Base-by-base conservation (phyloP, 2,888 invertebrate species). In the Myopa tessellatipennis region DNA sequence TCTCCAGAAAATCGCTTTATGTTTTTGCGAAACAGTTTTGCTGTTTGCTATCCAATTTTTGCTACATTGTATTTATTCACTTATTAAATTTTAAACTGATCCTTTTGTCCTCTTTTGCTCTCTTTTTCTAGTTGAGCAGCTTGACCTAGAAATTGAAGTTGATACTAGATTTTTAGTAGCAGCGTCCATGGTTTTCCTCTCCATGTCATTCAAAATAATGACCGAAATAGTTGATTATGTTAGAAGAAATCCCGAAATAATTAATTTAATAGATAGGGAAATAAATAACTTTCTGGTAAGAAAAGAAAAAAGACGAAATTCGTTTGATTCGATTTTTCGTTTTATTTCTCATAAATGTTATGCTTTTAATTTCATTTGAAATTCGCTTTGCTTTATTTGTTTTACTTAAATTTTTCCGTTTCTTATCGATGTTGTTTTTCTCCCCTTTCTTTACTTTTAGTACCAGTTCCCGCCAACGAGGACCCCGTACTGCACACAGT, bases 401-500 rank as follows among this genome's bases (percentile, higher is more conserved):
- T 61, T 61, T 8, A 34, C 26, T 26, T 4, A 14, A 45, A 45
- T 60, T 38, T 72, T 55, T n/a, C 18, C 14, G 6, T 36, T 16
- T 8, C 72, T 6, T 76, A 34, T 63, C 26, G 36, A 55, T 58
- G 52, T n/a, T 76, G 4, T 36, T 65, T 67, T 76, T 36, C 26
- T 26, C 70, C 40, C 8, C 58, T 63, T 65, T 58, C 5, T 76
- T 36, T 60, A 77, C 10, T 74, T 71, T 90, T 86, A 93, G 94
- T 91, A 82, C 90, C 93, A 83, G 91, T 91, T 83, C 85, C 92
- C 72, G 90, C 90, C 74, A 91, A 90, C 81, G 91, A 90, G 81
- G 94, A 94, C 88, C 93, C 93, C 75, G 92, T 93, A 26, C 87
- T 93, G 81, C 93, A 93, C 89, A 92, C 94, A 1, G 91, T 93